Base-by-base conservation (phyloP, 2,888 invertebrate species). In the Polydrusus tereticollis region DNA sequence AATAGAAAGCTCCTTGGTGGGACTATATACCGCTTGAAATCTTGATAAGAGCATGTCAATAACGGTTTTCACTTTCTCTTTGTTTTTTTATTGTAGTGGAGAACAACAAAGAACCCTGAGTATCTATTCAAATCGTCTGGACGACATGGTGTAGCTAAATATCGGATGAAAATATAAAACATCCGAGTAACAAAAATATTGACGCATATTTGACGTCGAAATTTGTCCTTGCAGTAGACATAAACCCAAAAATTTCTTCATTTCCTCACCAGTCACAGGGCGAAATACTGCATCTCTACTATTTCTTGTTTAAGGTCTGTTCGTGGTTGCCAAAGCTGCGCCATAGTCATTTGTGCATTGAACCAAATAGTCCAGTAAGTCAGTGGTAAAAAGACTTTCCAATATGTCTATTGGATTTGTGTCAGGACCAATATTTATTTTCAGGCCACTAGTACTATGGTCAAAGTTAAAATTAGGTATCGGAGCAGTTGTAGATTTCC, bases 41-140 rank as follows among this genome's bases (percentile, higher is more conserved):
- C 41, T 8, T 12, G 20, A 7, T 21, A 62, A 7, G 14, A 45
- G 10, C 23, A 62, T 21, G 16, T 29, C 55, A 14, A 66, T n/a
- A 1, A 66, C 20, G 2, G 10, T 14, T 45, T 43, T 12, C 7
- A 62, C 14, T 45, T 62, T 62, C 21, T 45, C 23, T 14, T 23
- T 21, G 12, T 7, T 10, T 18, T 47, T 47, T 1, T 10, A 47
- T 18, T 47, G 12, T 47, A 10, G 20, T 47, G 23, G 2, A 8
- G 29, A 23, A 50, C 3, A 52, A 33, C 26, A 26, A 26, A 26
- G n/a, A 64, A 20, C 14, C 47, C 73, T 58, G 8, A 75, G 55
- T 10, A 75, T 68, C 36, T 72, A 55, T 67, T 74, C 70, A 65
- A 70, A 75, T 14, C n/a, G n/a, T n/a, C n/a, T n/a, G n/a, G n/a